Percentiles rank a stretch among this genome's conserved stretches.
Conservation (phyloP, 1,140 invertebrate genomes). For the Drosophila ercepeae region DNA sequence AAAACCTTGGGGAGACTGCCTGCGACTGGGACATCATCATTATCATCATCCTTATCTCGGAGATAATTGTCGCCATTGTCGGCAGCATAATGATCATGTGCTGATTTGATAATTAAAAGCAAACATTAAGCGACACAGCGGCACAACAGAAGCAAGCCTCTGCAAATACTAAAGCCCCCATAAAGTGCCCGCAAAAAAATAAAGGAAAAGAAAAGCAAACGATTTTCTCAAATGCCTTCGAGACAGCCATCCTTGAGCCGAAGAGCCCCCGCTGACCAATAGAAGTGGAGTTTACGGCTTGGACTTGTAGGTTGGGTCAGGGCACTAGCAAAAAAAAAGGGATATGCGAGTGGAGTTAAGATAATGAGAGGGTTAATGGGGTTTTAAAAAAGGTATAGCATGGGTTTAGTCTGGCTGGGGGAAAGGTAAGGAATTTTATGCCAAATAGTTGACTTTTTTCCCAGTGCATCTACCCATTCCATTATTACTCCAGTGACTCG, state of each 20-base stretch:
- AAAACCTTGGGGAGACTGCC: slow-evolving; percentile 47
- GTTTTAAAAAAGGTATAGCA: too few relatives aligned
- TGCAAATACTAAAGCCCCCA: slow-evolving; percentile 59
- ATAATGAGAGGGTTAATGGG: too few relatives aligned
- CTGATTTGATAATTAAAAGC: slow-evolving; percentile 80
- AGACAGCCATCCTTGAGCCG: slow-evolving; percentile 1
- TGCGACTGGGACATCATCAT: slow-evolving; percentile 11
- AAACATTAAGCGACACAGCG: slow-evolving; percentile 65
- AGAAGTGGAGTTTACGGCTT: slow-evolving; percentile 35
- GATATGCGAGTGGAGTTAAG: too few relatives aligned
- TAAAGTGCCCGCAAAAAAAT: slow-evolving; percentile 35
- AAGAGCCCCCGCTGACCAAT: slow-evolving; percentile 62
- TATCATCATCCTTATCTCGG: slow-evolving; percentile 15
- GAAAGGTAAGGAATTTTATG: too few relatives aligned
- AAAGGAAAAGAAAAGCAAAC: slow-evolving; percentile 18
- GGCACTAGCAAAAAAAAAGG: slow-evolving; percentile 9
- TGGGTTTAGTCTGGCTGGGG: too few relatives aligned
- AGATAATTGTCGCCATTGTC: slow-evolving; percentile 60
- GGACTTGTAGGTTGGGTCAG: not conserved
- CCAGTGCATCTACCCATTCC: slow-evolving; percentile 4
- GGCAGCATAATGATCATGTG: slow-evolving; percentile 70
- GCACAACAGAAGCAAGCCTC: slow-evolving; percentile 49
- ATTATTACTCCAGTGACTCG: slow-evolving; percentile 16
- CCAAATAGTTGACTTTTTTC: too few relatives aligned
- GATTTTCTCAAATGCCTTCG: slow-evolving; percentile 27